Percentiles rank a stretch among this genome's conserved stretches.
Evolutionary conservation across 1,140 invertebrate species (phyloP).

Genomic region (Charaxes varanes): DNA sequence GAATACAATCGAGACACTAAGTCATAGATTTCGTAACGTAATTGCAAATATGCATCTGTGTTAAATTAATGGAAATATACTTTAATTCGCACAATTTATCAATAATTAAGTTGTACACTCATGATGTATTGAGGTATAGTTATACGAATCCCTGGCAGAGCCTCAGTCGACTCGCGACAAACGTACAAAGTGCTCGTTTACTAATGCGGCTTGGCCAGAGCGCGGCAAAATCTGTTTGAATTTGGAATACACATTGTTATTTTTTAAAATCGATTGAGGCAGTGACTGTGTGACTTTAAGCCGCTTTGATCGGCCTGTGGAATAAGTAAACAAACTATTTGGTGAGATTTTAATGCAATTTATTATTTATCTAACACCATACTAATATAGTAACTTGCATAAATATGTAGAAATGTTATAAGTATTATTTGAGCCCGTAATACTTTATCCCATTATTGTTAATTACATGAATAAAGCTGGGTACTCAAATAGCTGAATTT

Average conservation of each 20-base stretch:
- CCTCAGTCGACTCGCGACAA: conserved; percentile 42
- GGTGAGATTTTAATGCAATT: conserved; percentile 18
- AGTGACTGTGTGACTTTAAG: conserved; percentile 19
- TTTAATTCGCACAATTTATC: not conserved
- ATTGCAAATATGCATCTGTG: not conserved
- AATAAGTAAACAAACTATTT: conserved; percentile 18
- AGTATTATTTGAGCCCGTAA: no score
- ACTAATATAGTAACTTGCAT: no score
- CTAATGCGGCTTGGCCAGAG: conserved; percentile 18
- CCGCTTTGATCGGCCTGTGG: conserved; percentile 12
- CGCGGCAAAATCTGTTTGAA: conserved; percentile 19
- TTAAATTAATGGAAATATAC: not conserved
- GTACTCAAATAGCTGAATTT: no score
- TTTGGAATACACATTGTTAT: conserved; percentile 19
- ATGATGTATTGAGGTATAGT: conserved; percentile 44
- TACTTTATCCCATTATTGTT: no score
- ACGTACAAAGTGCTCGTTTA: conserved; percentile 33
- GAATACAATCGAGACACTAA: not conserved
- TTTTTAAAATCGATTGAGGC: conserved; percentile 17
- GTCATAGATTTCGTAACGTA: not conserved
- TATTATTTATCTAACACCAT: no score
- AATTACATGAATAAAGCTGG: no score
- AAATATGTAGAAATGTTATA: no score
- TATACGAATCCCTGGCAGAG: conserved; percentile 12
- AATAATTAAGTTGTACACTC: not conserved